A percentile compares a stretch with the other conserved stretches of the same genome.
phyloP scores from a whole-genome alignment of 1,140 invertebrate genomes.

The Eriosoma lanigerum region DNA sequence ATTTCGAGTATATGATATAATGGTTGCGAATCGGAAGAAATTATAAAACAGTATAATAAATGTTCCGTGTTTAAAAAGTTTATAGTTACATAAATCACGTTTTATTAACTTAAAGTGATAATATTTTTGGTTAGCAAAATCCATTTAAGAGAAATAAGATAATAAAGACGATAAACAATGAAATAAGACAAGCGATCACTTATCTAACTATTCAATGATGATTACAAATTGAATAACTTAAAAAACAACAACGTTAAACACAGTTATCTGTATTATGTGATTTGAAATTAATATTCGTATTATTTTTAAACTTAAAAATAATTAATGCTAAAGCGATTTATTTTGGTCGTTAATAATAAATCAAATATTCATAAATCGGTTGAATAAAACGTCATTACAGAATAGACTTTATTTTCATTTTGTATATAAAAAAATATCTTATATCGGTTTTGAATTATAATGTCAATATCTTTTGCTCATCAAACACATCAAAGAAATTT shows the following conservation, averaged over 20 bases:
- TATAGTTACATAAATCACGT: neutral
- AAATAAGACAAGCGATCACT: conserved; percentile 12
- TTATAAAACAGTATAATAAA: neutral
- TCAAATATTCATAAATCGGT: neutral
- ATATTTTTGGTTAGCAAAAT: neutral
- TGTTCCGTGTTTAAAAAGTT: conserved; percentile 8
- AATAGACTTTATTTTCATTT: neutral
- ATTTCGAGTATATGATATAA: no score
- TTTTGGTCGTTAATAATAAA: neutral
- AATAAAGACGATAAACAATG: conserved; percentile 3
- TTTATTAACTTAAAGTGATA: neutral
- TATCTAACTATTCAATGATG: neutral
- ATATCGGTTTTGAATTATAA: neutral
- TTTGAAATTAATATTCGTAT: neutral
- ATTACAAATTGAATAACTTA: conserved; percentile 2
- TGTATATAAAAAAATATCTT: neutral
- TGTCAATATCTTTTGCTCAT: neutral
- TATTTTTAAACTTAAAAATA: neutral
- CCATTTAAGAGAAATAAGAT: neutral
- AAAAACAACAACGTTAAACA: neutral
- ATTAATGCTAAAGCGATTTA: neutral
- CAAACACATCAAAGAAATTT: no score
- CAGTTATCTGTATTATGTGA: neutral
- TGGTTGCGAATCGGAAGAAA: neutral
- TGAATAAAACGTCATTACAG: neutral